These are phyloP conservation scores for Zosterops lateralis DNA, from an alignment of 2,113 vertebrate species.

Conservation along the genomic window DNA sequence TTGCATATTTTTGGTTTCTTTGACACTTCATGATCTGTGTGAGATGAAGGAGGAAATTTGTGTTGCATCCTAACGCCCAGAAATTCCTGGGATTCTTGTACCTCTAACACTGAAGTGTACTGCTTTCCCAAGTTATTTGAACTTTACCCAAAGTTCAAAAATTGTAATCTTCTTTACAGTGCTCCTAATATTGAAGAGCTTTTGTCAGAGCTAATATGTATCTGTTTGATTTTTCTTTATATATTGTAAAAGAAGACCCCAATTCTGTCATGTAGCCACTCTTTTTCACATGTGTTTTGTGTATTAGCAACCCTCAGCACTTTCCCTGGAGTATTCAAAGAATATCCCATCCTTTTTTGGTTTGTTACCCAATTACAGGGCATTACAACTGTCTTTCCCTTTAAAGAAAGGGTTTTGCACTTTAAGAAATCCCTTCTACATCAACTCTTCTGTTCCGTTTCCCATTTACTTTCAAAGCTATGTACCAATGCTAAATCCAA, in stretches of 20 bases:
- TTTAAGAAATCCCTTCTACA: neutral
- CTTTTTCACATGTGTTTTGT: neutral
- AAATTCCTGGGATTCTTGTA: neutral
- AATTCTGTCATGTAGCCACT: neutral
- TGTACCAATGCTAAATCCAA: neutral
- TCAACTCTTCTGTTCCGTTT: neutral
- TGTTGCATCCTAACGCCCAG: neutral
- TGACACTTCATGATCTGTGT: neutral
- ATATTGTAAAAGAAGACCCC: neutral
- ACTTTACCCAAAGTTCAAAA: neutral
- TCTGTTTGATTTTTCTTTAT: neutral
- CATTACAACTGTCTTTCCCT: neutral
- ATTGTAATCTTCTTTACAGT: neutral
- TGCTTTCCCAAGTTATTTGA: neutral
- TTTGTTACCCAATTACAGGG: neutral
- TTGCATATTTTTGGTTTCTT: neutral
- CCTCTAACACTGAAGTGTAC: fast-evolving
- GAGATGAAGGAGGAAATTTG: neutral
- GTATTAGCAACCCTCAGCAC: neutral
- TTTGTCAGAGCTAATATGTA: neutral
- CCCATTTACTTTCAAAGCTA: neutral
- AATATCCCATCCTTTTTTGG: neutral
- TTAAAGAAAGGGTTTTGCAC: neutral
- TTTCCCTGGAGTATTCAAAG: neutral
- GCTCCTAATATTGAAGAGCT: neutral